phyloP scores from a whole-genome alignment of 2,797 vertebrate genomes.

The Zalophus californianus region DNA sequence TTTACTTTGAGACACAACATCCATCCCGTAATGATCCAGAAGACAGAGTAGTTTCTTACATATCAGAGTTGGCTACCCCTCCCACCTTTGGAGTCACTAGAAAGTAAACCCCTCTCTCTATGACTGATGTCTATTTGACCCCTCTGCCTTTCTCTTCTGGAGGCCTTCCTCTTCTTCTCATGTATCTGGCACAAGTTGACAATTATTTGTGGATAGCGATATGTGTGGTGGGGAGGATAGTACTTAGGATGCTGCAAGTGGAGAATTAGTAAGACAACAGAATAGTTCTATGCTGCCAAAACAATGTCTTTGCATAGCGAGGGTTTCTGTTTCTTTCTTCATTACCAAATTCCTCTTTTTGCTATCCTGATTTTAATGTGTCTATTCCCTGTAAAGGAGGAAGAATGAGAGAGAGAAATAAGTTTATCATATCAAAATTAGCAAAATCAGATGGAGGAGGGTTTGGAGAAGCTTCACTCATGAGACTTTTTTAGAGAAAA shows the following conservation, averaged over 20 bases:
- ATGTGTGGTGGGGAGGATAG: background rate
- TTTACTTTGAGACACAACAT: background rate
- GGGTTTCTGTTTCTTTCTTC: background rate
- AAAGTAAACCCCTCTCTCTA: background rate
- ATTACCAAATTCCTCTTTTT: background rate
- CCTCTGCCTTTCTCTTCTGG: background rate
- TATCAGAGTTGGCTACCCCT: background rate
- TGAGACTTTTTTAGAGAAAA: slow-evolving; percentile 4
- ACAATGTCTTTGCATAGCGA: background rate
- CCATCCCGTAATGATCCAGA: background rate
- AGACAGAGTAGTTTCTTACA: background rate
- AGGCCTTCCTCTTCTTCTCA: background rate
- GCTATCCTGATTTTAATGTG: background rate
- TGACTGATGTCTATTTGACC: background rate
- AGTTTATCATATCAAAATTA: background rate
- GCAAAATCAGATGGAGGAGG: background rate
- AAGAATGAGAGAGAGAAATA: background rate
- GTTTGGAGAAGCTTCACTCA: background rate
- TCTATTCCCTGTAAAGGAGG: background rate
- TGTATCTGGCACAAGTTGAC: background rate
- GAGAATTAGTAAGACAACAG: background rate
- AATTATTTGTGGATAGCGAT: background rate
- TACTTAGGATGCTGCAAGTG: background rate
- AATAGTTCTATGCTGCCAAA: slow-evolving; percentile 26
- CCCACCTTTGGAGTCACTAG: background rate